A percentile compares a stretch with the other conserved stretches of the same genome.
phyloP scores from a whole-genome alignment of 2,888 invertebrate species.

The Rhynchonema sp. region DNA sequence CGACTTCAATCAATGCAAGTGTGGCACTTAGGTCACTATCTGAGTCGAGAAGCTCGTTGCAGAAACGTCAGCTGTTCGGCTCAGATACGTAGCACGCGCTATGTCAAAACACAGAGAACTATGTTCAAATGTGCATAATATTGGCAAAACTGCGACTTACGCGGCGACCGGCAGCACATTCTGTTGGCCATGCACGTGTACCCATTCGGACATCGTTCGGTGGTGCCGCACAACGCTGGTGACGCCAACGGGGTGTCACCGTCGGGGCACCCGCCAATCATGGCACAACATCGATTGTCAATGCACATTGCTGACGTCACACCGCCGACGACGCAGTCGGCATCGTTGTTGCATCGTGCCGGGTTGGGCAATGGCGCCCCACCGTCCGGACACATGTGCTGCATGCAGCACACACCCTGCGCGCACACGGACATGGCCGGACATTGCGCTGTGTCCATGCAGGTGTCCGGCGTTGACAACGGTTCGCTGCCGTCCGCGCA shows the following conservation, averaged over 20 bases:
- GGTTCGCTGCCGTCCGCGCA: not conserved
- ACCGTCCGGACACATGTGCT: conserved; percentile 5
- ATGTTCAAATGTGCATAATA: not conserved
- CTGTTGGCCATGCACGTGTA: conserved; percentile 3
- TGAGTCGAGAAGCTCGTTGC: too few species aligned
- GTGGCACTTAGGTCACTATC: too few species aligned
- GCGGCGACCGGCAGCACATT: not conserved
- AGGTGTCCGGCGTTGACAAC: not conserved
- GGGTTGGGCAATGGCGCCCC: not conserved
- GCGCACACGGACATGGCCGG: not conserved
- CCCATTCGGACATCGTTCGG: not conserved
- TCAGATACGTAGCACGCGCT: too few species aligned
- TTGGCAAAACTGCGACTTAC: not conserved
- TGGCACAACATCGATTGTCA: conserved; percentile 14
- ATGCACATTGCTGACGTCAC: not conserved
- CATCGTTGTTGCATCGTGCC: not conserved
- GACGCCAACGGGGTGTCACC: not conserved
- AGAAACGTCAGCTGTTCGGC: too few species aligned
- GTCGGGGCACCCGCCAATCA: conserved; percentile 2
- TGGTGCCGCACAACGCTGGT: not conserved
- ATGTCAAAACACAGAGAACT: not conserved
- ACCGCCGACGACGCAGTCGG: conserved; percentile 2
- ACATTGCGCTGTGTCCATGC: not conserved
- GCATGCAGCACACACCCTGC: not conserved
- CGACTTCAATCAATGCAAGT: too few species aligned